These are phyloP conservation scores for Poeciliopsis retropinna DNA, from an alignment of 2,113 vertebrate species.

Conservation along the genomic window DNA sequence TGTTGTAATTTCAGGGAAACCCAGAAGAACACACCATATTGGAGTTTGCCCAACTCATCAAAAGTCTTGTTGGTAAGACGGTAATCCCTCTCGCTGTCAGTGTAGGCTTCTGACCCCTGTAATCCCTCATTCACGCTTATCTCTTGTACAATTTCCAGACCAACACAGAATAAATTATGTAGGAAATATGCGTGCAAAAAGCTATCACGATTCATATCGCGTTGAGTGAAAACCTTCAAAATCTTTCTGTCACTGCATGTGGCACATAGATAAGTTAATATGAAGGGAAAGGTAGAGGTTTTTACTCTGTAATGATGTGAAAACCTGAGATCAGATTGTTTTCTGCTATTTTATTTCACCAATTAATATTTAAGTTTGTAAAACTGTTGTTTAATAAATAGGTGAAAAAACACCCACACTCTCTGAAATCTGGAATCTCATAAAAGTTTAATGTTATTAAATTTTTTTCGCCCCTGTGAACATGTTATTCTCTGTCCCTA, in stretches of 20 bases:
- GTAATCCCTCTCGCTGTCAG: not conserved
- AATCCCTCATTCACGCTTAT: not conserved
- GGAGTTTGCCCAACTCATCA: constrained; percentile 97
- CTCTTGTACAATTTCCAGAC: not conserved
- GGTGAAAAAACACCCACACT: too few relatives aligned
- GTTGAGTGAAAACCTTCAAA: too few relatives aligned
- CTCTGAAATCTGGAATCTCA: not conserved
- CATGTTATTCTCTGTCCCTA: not conserved
- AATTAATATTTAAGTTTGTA: not conserved
- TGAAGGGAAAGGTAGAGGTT: too few relatives aligned
- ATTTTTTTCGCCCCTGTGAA: not conserved
- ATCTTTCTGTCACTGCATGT: too few relatives aligned
- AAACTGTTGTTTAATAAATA: not conserved
- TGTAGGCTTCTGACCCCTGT: not conserved
- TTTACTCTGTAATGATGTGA: not conserved
- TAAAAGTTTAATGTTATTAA: not conserved
- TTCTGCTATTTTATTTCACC: not conserved
- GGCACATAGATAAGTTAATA: not conserved
- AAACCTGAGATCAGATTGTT: not conserved
- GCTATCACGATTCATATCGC: too few relatives aligned
- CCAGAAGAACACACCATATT: constrained; percentile 98
- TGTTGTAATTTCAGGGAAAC: constrained; percentile 86
- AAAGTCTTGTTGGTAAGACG: constrained; percentile 93
- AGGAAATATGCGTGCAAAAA: too few relatives aligned
- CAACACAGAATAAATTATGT: not conserved